Base-by-base conservation (phyloP, 2,113 vertebrate genomes). In the Tonatia bakeri region DNA sequence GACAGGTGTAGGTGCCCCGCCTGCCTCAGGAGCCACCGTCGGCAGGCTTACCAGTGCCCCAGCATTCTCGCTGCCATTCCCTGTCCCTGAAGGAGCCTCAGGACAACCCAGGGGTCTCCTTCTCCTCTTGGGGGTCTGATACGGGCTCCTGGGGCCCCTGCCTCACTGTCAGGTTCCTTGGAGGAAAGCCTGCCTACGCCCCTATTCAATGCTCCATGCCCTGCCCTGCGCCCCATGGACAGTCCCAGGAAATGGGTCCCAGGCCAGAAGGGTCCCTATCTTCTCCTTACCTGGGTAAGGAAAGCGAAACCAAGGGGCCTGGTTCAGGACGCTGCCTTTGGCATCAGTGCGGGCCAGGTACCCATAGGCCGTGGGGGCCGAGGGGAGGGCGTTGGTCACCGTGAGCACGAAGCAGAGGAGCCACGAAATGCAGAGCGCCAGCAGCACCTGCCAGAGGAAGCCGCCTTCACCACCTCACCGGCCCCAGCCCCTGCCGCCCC, bases 351-450 rank as follows among this genome's bases (percentile, higher is more conserved):
- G 99, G 86, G 99, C 99, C 95, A 98, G 94, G 96, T 99, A 98
- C 50, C 99, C 99, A 0, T 99, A 99, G 67, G 94, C 81, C 0
- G 96, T n/a, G 31, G 99, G 98, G 13, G 98, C 98, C 1, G 92
- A 80, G 5, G 99, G 99, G 65, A 99, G 98, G 47, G 98, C 95
- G 0, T 99, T 61, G 19, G 98, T 99, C 91, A 95, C 90, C 0
- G 99, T 99, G 96, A 99, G 98, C 91, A 98, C 91, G 19, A 99
- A 99, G 98, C 99, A 99, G 75, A 99, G 94, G 50, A 99, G 97
- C 99, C 99, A 99, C 8, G 99, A 99, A 86, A 99, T 89, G 16
- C 98, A 99, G 11, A 99, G 99, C 28, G 99, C 99, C 95, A 99
- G 98, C 69, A 99, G 98, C 90, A 99, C 99, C 99, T 99, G 98